Conservation (phyloP, 2,113 vertebrate genomes). For the Stercorarius parasiticus region DNA sequence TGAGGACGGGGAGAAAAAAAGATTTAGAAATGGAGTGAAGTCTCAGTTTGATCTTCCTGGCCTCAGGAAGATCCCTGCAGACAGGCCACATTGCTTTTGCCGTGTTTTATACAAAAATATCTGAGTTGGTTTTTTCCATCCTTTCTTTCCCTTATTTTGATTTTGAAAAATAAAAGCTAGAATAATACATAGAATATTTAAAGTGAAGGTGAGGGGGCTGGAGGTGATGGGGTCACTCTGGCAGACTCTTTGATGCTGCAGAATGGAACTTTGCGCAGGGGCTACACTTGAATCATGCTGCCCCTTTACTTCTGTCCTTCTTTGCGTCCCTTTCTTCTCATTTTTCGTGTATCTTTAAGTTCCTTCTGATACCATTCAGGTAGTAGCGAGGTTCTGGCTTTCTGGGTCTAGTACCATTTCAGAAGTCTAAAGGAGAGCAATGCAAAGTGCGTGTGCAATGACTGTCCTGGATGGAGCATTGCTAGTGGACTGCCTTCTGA, state of each 20-base stretch:
- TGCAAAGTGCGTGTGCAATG: accelerated
- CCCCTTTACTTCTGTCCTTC: not conserved
- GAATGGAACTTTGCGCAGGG: accelerated
- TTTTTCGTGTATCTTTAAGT: not conserved
- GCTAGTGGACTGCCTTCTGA: not conserved
- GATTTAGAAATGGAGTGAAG: not conserved
- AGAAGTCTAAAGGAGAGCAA: not conserved
- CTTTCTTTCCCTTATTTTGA: not conserved
- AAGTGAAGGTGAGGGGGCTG: not conserved
- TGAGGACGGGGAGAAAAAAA: accelerated
- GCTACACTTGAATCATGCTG: not conserved
- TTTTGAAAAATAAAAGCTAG: not conserved
- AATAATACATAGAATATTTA: not conserved
- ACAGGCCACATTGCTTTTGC: not conserved
- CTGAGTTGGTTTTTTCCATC: accelerated
- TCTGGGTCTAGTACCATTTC: not conserved
- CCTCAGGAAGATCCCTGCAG: not conserved
- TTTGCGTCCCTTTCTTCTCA: not conserved
- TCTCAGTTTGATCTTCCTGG: not conserved
- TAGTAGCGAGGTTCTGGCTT: not conserved
- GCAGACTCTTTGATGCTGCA: not conserved
- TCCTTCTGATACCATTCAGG: not conserved
- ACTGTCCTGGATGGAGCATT: not conserved
- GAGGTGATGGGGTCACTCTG: not conserved
- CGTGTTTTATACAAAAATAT: accelerated